phyloP scores from a whole-genome alignment of 2,113 vertebrate species.

The Terrapene triunguis region DNA sequence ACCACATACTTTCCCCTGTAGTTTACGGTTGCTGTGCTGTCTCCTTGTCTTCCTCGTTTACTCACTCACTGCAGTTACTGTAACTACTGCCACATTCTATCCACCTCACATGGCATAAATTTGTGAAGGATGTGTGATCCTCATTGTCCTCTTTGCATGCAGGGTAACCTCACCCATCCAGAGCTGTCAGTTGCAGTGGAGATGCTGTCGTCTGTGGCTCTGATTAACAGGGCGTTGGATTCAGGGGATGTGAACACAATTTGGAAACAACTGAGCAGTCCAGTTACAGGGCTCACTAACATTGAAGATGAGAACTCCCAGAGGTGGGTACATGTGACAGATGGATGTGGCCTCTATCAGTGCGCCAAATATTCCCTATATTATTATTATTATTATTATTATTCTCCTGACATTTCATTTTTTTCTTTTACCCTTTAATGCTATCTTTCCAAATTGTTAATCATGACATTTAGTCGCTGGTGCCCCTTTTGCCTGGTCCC shows the following conservation, averaged over 20 bases:
- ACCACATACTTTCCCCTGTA: not conserved
- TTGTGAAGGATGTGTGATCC: not conserved
- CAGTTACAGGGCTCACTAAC: slow-evolving; percentile 93
- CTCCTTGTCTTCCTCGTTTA: not conserved
- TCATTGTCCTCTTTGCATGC: not conserved
- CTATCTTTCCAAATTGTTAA: not conserved
- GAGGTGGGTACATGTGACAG: slow-evolving; percentile 80
- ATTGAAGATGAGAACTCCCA: slow-evolving; percentile 94
- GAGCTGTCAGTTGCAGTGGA: slow-evolving; percentile 95
- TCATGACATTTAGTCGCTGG: not conserved
- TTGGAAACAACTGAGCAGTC: slow-evolving; percentile 92
- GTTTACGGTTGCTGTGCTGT: not conserved
- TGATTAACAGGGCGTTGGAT: slow-evolving; percentile 94
- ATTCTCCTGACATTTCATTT: not conserved
- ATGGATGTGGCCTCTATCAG: not conserved
- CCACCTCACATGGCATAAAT: not conserved
- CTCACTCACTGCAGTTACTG: not conserved
- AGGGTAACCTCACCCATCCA: slow-evolving; percentile 92
- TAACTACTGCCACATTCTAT: not conserved
- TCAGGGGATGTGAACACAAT: slow-evolving; percentile 87
- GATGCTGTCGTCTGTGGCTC: slow-evolving; percentile 96
- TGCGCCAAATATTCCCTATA: not conserved
- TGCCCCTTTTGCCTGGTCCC: not conserved
- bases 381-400: not conserved
- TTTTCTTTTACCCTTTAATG: not conserved